Evolutionary conservation across 2,888 invertebrate species (phyloP).

Genomic region (Trichopoda pennipes): DNA sequence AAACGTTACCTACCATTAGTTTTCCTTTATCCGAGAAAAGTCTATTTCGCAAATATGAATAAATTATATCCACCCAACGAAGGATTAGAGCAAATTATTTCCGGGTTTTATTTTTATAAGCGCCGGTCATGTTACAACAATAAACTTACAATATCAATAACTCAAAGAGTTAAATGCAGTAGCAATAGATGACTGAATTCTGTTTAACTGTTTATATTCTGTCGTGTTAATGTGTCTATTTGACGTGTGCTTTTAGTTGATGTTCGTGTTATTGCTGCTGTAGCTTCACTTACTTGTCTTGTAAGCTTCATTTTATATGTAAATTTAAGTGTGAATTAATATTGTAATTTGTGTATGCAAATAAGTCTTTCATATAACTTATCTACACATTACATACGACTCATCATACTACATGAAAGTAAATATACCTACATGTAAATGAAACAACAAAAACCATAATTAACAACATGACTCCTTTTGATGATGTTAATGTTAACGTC

Average conservation of each 20-base stretch:
- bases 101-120: conserved; percentile 49
- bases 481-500: not conserved
- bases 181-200: conserved; percentile 25
- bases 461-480: conserved; percentile 31
- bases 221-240: conserved; percentile 8
- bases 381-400: not conserved
- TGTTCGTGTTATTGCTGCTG: not conserved
- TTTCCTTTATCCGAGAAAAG: no score
- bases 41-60: conserved; percentile 5
- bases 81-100: conserved; percentile 16
- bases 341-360: conserved; percentile 65
- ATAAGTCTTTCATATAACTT: conserved; percentile 21
- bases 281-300: conserved; percentile 34
- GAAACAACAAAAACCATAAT: conserved; percentile 14
- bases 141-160: conserved; percentile 28
- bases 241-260: not conserved
- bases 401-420: no score
- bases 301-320: conserved; percentile 59
- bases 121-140: conserved; percentile 21
- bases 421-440: not conserved
- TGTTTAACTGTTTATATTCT: conserved; percentile 28
- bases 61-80: not conserved
- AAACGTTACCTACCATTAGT: no score
- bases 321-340: conserved; percentile 62
- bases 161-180: conserved; percentile 44